A percentile compares a stretch with the other conserved stretches of the same genome.
Conservation (phyloP, 2,797 vertebrate genomes). For the Dallia pectoralis region DNA sequence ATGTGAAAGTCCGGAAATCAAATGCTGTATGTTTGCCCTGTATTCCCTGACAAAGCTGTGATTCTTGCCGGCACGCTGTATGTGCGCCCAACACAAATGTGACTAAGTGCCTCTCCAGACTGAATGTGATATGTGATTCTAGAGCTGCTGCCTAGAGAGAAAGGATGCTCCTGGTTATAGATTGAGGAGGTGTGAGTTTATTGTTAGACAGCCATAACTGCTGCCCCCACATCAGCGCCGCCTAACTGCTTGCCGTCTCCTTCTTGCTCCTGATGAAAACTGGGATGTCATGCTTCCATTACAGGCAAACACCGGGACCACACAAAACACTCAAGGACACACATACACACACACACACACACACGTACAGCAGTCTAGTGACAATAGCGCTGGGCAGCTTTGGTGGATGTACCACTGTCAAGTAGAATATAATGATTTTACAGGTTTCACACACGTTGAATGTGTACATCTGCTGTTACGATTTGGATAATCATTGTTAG, state of each 20-base stretch:
- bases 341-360: conserved; percentile 1
- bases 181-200: conserved; percentile 35
- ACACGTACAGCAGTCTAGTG: conserved; percentile 46
- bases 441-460: conserved; percentile 16
- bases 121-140: background rate
- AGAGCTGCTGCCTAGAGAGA: background rate
- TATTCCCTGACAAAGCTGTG: background rate
- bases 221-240: conserved; percentile 32
- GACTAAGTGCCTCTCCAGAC: background rate
- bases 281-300: background rate
- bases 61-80: background rate
- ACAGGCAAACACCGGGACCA: background rate
- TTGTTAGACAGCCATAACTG: conserved; percentile 32
- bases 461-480: background rate
- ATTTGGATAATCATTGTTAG: conserved; percentile 7
- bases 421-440: background rate
- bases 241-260: conserved; percentile 23
- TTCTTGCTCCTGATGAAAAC: conserved; percentile 15
- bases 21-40: background rate
- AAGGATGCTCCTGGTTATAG: conserved; percentile 14
- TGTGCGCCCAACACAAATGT: background rate
- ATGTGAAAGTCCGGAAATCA: background rate
- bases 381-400: conserved; percentile 48
- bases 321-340: background rate
- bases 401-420: conserved; percentile 9